phyloP scores from a whole-genome alignment of 2,797 vertebrate genomes.

The Tapera naevia region DNA sequence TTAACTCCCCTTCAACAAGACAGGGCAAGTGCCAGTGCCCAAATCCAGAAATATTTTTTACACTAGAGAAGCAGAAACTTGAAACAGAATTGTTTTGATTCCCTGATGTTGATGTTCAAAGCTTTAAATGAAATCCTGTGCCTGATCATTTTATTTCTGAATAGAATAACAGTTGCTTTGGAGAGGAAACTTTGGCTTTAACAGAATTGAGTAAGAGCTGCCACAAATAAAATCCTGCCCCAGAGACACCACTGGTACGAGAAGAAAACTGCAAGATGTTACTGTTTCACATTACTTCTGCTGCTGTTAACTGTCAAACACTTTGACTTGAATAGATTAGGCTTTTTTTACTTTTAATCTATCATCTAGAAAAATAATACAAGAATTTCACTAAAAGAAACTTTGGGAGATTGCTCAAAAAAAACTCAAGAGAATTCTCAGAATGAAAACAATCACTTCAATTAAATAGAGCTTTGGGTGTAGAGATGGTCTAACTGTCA shows the following conservation, averaged over 20 bases:
- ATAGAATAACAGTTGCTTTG: constrained; percentile 3
- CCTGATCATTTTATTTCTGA: constrained; percentile 34
- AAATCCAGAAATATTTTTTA: constrained; percentile 6
- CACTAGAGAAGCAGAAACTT: not conserved
- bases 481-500: constrained; percentile 26
- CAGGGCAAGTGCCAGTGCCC: not conserved
- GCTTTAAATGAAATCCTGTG: constrained; percentile 27
- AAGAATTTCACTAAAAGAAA: constrained; percentile 5
- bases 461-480: constrained; percentile 44
- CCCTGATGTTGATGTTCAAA: not conserved
- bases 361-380: constrained; percentile 10
- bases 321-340: not conserved
- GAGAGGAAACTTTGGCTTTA: constrained; percentile 27
- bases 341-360: not conserved
- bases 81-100: constrained; percentile 25
- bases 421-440: not conserved
- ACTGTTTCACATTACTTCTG: not conserved
- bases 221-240: constrained; percentile 24
- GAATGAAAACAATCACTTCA: constrained; percentile 39
- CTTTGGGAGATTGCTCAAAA: constrained; percentile 11
- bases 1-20: not conserved
- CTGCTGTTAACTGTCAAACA: constrained; percentile 28
- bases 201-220: not conserved
- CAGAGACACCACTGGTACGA: not conserved
- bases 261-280: constrained; percentile 30